phyloP scores from a whole-genome alignment of 1,140 invertebrate genomes.

The Helicoverpa armigera region DNA sequence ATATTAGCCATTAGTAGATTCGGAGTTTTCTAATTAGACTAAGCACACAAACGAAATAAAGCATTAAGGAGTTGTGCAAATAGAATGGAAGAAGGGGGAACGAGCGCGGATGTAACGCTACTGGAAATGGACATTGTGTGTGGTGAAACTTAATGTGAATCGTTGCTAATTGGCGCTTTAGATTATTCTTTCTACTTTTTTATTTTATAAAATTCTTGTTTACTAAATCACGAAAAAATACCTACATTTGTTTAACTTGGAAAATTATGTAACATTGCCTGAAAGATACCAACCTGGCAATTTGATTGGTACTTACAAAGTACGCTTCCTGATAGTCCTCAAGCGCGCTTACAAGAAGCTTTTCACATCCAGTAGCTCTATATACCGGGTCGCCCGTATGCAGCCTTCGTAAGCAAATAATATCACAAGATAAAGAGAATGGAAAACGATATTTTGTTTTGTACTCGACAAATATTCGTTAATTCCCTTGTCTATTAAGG shows the following conservation, averaged over 20 bases:
- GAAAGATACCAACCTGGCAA: background rate
- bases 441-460: conserved; percentile 59
- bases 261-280: too few relatives aligned
- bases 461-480: conserved; percentile 35
- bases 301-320: background rate
- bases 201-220: background rate
- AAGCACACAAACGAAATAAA: conserved; percentile 84
- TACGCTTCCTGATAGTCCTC: conserved; percentile 7
- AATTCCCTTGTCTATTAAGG: conserved; percentile 28
- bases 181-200: background rate
- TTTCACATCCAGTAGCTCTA: conserved; percentile 50
- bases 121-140: conserved; percentile 55
- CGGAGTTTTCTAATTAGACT: conserved; percentile 85
- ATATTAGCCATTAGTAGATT: conserved; percentile 78
- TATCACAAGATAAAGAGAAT: conserved; percentile 74
- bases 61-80: conserved; percentile 84
- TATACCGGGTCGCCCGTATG: conserved; percentile 61
- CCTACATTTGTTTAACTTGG: too few relatives aligned
- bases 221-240: background rate
- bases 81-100: conserved; percentile 73
- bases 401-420: conserved; percentile 73
- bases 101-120: conserved; percentile 50
- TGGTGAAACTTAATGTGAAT: background rate
- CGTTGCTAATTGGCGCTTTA: background rate
- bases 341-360: conserved; percentile 14